These are phyloP conservation scores for Scaptomyza hsui DNA, from an alignment of 1,140 invertebrate species.

Conservation along the genomic window DNA sequence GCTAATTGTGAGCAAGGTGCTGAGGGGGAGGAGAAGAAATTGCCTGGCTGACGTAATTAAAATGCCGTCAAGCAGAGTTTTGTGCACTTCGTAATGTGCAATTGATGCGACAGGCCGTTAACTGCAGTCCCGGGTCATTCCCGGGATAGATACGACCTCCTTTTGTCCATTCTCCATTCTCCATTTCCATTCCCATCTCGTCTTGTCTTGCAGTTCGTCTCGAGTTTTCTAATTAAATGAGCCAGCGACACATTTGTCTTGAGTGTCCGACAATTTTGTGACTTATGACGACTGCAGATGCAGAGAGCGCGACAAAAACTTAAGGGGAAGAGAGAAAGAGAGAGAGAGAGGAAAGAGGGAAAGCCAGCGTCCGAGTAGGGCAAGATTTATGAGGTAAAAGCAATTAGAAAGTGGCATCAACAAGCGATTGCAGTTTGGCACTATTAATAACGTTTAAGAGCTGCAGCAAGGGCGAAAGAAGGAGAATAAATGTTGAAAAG, in stretches of 20 bases:
- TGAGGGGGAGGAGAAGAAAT: slow-evolving; percentile 3
- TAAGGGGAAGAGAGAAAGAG: slow-evolving; percentile 8
- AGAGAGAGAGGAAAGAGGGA: background rate
- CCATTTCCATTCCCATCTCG: background rate
- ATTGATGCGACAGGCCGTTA: slow-evolving; percentile 73
- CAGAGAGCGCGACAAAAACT: slow-evolving; percentile 40
- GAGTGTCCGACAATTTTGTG: slow-evolving; percentile 75
- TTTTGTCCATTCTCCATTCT: too few relatives aligned
- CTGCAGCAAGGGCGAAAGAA: slow-evolving; percentile 5
- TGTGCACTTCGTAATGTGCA: slow-evolving; percentile 71
- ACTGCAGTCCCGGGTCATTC: slow-evolving; percentile 35
- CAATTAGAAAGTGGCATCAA: slow-evolving; percentile 79
- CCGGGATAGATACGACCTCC: slow-evolving; percentile 8
- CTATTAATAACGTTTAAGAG: slow-evolving; percentile 61
- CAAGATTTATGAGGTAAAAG: slow-evolving; percentile 79
- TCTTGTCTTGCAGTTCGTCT: slow-evolving; percentile 28
- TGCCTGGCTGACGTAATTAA: slow-evolving; percentile 73
- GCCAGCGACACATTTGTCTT: slow-evolving; percentile 76
- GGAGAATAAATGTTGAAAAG: background rate
- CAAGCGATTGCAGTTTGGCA: slow-evolving; percentile 59
- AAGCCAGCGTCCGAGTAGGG: slow-evolving; percentile 19
- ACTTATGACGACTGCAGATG: slow-evolving; percentile 73
- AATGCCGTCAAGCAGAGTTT: slow-evolving; percentile 71
- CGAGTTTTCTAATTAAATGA: slow-evolving; percentile 76
- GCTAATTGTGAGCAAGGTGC: slow-evolving; percentile 61